Evolutionary conservation across 2,113 vertebrate genomes (phyloP).

Genomic region (Pseudopipra pipra): DNA sequence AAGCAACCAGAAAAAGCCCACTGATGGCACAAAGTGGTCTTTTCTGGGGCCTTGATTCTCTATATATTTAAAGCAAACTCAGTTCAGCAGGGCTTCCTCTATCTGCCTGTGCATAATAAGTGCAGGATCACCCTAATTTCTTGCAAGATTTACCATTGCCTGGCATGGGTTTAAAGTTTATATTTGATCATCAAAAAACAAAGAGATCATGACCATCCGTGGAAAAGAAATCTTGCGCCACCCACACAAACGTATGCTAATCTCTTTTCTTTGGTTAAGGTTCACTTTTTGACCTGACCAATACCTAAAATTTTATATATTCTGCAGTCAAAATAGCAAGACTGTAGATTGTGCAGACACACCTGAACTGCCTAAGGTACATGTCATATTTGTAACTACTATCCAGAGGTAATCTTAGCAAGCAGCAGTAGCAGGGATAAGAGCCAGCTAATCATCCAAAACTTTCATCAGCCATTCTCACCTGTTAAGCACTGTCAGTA

Average conservation of each 20-base stretch:
- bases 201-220: neutral
- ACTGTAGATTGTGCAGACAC: neutral
- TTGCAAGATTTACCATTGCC: neutral
- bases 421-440: neutral
- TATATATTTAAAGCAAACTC: neutral
- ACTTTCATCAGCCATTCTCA: neutral
- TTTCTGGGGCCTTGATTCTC: neutral
- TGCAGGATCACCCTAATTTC: neutral
- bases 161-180: neutral
- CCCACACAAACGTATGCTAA: neutral
- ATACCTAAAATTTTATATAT: neutral
- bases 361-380: neutral
- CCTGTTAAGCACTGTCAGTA: neutral
- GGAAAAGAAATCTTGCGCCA: neutral
- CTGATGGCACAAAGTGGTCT: neutral
- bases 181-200: neutral
- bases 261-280: neutral
- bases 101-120: neutral
- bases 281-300: neutral
- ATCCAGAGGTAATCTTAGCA: neutral
- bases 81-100: neutral
- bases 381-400: neutral
- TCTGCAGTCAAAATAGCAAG: neutral
- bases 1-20: neutral
- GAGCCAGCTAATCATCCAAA: neutral